Conservation (phyloP, 2,888 invertebrate species). For the Nebria salina region DNA sequence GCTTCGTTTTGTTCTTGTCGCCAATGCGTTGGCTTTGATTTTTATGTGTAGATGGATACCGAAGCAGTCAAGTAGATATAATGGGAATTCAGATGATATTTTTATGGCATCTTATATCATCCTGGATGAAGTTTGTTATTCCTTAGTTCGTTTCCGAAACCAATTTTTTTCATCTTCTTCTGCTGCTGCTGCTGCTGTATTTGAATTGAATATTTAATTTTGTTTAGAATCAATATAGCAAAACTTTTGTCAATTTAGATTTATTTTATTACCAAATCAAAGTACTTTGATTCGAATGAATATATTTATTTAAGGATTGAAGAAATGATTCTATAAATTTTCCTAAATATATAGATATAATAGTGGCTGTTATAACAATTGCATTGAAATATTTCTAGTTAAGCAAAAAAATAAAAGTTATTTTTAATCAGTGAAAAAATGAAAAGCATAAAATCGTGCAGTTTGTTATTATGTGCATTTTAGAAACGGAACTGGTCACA, state of each 20-base stretch:
- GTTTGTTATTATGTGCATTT: not conserved
- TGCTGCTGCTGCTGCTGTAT: too few relatives aligned
- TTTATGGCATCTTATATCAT: constrained; percentile 14
- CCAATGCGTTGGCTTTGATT: constrained; percentile 11
- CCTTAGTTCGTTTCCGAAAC: not conserved
- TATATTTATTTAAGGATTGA: too few relatives aligned
- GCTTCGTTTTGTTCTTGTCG: not conserved
- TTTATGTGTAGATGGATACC: constrained; percentile 15
- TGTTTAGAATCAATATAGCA: not conserved
- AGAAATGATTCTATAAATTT: too few relatives aligned
- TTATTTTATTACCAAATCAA: too few relatives aligned
- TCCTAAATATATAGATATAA: too few relatives aligned
- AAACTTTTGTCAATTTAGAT: too few relatives aligned
- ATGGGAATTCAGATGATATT: constrained; percentile 19
- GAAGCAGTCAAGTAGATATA: constrained; percentile 13
- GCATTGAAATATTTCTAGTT: not conserved
- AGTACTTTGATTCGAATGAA: too few relatives aligned
- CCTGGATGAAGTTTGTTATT: constrained; percentile 6
- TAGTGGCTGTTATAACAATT: too few relatives aligned
- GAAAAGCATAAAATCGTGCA: not conserved
- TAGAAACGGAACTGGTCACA: constrained; percentile 11
- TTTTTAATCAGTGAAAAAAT: not conserved
- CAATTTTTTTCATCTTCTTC: not conserved
- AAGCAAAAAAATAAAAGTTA: not conserved
- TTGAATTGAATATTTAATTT: not conserved